Conservation (phyloP, 1,140 invertebrate species). For the Pachypsylla venusta region DNA sequence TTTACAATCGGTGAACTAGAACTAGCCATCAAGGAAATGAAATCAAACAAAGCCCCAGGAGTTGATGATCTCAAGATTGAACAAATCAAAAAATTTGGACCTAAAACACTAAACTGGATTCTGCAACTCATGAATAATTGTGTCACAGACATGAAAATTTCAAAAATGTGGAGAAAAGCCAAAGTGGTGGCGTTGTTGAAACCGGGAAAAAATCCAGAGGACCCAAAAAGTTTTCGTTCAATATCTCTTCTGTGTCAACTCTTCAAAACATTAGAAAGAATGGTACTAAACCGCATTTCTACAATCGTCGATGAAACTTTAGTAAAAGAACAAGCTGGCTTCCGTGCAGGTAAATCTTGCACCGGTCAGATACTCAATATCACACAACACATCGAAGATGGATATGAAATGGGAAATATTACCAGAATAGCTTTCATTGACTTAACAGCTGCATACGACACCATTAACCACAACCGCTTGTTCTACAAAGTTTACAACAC, state of each 20-base stretch:
- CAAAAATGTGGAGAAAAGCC: slow-evolving; percentile 14
- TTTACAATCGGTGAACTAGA: slow-evolving; percentile 10
- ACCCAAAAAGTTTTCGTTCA: slow-evolving; percentile 16
- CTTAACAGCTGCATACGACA: slow-evolving; percentile 19
- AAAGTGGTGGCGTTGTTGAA: slow-evolving; percentile 12
- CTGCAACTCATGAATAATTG: slow-evolving; percentile 10
- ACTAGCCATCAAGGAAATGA: slow-evolving; percentile 12
- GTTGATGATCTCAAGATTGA: slow-evolving; percentile 1
- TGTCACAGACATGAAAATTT: slow-evolving; percentile 13
- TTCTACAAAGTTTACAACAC: slow-evolving; percentile 4
- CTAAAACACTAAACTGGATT: slow-evolving; percentile 3
- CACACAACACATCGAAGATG: slow-evolving; percentile 16
- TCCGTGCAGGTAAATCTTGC: slow-evolving; percentile 14
- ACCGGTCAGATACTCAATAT: slow-evolving; percentile 15
- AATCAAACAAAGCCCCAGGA: slow-evolving; percentile 2
- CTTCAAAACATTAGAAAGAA: slow-evolving; percentile 18
- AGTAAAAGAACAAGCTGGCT: slow-evolving; percentile 15
- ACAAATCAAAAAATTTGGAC: slow-evolving; percentile 12
- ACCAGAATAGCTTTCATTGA: slow-evolving; percentile 11
- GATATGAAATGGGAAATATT: slow-evolving; percentile 13
- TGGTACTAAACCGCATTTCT: slow-evolving; percentile 15
- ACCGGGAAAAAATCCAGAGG: slow-evolving; percentile 15
- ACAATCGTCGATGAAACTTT: slow-evolving; percentile 8
- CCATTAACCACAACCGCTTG: slow-evolving; percentile 13
- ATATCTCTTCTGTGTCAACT: slow-evolving; percentile 17